Evolutionary conservation across 2,888 invertebrate genomes (phyloP).

Genomic region (Zaprionus bogoriensis): DNA sequence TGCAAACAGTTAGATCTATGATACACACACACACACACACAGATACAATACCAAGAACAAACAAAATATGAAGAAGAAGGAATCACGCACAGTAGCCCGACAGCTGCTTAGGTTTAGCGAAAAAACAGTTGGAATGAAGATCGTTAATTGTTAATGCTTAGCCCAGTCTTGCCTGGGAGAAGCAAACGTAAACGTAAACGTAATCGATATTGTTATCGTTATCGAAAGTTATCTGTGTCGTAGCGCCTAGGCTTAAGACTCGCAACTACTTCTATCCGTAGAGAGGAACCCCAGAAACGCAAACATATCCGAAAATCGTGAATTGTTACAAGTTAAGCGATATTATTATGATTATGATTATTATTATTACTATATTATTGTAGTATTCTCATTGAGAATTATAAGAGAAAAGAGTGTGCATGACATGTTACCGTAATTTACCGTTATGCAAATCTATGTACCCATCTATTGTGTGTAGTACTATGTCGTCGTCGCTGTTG

Average conservation of each 20-base stretch:
- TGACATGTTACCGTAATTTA: slow-evolving; percentile 1
- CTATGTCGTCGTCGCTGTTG: slow-evolving; percentile 78
- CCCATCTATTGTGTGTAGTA: slow-evolving; percentile 57
- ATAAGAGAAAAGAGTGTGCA: slow-evolving; percentile 25
- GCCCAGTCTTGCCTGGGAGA: slow-evolving; percentile 20
- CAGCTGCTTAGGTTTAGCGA: slow-evolving; percentile 22
- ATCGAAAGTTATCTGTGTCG: slow-evolving; percentile 24
- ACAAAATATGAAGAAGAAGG: too few relatives aligned
- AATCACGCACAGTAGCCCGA: slow-evolving; percentile 70
- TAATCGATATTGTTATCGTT: slow-evolving; percentile 19
- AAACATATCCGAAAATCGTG: slow-evolving; percentile 60
- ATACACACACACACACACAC: slow-evolving; percentile 19
- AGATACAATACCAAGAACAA: slow-evolving; percentile 2
- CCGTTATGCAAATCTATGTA: slow-evolving; percentile 37
- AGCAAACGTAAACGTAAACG: slow-evolving; percentile 15
- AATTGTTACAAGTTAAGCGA: slow-evolving; percentile 62
- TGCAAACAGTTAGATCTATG: too few relatives aligned
- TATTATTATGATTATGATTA: slow-evolving; percentile 34
- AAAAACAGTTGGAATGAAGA: background rate
- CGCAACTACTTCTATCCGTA: slow-evolving; percentile 1
- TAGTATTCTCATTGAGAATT: slow-evolving; percentile 14
- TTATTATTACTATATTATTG: slow-evolving; percentile 22
- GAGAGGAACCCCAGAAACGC: slow-evolving; percentile 30
- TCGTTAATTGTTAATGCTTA: slow-evolving; percentile 40
- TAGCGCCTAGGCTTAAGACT: slow-evolving; percentile 35